Conservation (phyloP, 2,113 vertebrate genomes). For the Dromaius novaehollandiae region DNA sequence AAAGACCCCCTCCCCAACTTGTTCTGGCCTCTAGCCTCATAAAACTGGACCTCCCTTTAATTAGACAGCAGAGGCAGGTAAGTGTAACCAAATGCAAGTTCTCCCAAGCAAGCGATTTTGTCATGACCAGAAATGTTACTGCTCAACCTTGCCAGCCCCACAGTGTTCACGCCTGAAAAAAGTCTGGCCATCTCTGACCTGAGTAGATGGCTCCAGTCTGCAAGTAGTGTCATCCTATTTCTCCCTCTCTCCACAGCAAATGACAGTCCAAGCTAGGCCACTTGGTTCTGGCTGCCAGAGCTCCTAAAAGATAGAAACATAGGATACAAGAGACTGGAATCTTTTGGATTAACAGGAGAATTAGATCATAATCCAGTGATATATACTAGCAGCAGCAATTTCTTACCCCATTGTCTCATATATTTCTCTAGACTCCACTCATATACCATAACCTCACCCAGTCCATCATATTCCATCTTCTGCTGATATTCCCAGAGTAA, state of each 20-base stretch:
- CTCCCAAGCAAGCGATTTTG: not conserved
- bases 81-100: not conserved
- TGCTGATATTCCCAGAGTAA: not conserved
- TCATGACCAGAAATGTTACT: not conserved
- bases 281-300: not conserved
- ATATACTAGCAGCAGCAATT: not conserved
- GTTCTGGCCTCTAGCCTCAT: not conserved
- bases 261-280: not conserved
- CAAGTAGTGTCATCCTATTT: not conserved
- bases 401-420: not conserved
- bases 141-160: not conserved
- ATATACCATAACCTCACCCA: not conserved
- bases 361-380: not conserved
- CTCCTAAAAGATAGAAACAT: not conserved
- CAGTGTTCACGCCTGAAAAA: not conserved
- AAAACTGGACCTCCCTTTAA: not conserved
- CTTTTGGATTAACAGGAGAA: not conserved
- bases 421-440: not conserved
- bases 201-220: not conserved
- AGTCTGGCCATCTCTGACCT: not conserved
- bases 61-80: not conserved
- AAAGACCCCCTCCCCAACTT: accelerated
- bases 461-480: not conserved
- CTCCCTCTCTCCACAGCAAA: not conserved
- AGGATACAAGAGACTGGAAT: not conserved